Evolutionary conservation across 2,113 vertebrate genomes (phyloP).

Genomic region (Mobula hypostoma): DNA sequence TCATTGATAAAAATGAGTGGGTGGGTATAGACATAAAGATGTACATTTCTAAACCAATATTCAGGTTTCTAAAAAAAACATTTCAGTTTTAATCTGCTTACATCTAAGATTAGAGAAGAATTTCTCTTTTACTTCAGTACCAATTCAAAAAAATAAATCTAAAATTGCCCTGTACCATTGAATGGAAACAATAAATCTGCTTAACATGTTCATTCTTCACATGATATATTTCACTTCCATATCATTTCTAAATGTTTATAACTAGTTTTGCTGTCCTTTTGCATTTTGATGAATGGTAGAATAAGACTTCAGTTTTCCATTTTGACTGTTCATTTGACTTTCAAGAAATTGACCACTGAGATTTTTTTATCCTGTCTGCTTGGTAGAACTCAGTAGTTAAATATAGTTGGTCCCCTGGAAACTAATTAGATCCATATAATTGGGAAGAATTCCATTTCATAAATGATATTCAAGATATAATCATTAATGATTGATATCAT

Average conservation of each 20-base stretch:
- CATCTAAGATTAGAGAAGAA: background rate
- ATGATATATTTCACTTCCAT: conserved; percentile 3
- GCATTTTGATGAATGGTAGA: background rate
- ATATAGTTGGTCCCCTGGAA: conserved; percentile 36
- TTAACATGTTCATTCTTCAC: background rate
- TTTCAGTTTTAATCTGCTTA: background rate
- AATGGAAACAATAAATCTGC: background rate
- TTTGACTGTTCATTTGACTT: conserved; percentile 34
- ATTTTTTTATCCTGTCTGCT: background rate
- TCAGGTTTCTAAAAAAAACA: background rate
- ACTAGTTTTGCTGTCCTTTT: conserved; percentile 5
- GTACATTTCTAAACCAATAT: background rate
- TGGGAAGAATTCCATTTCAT: conserved; percentile 35
- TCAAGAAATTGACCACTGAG: conserved; percentile 12
- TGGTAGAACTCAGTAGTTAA: background rate
- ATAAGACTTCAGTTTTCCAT: conserved; percentile 3
- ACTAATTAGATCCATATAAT: conserved; percentile 27
- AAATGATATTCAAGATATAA: conserved; percentile 16
- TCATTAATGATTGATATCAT: conserved; percentile 38
- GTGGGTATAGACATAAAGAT: no score
- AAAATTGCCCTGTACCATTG: background rate
- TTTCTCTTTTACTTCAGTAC: background rate
- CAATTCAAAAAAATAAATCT: background rate
- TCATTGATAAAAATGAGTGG: no score
- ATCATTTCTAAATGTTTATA: background rate